Evolutionary conservation across 2,888 invertebrate genomes (phyloP).

Genomic region (Tenthredo notha): DNA sequence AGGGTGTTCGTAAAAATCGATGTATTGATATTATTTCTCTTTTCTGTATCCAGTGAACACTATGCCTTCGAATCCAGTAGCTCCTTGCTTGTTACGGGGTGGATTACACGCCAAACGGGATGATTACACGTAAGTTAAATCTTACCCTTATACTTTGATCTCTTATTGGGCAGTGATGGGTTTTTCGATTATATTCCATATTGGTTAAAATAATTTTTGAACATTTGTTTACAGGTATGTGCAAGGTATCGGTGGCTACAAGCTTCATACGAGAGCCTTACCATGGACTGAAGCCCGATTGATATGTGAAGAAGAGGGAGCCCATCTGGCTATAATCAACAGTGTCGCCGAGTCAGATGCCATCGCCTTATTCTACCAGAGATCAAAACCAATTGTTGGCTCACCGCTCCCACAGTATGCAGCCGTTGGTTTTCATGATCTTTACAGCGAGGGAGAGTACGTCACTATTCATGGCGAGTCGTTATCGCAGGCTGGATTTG

Average conservation of each 20-base stretch:
- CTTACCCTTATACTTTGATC: not conserved
- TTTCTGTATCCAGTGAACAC: no score
- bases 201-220: not conserved
- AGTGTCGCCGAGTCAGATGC: slow-evolving; percentile 71
- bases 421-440: slow-evolving; percentile 17
- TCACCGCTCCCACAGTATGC: not conserved
- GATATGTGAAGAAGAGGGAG: slow-evolving; percentile 74
- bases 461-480: slow-evolving; percentile 30
- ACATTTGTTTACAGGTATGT: slow-evolving; percentile 19
- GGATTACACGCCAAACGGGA: not conserved
- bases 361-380: slow-evolving; percentile 54
- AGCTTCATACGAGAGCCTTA: slow-evolving; percentile 74
- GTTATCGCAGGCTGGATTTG: slow-evolving; percentile 11
- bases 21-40: no score
- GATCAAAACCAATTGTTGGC: not conserved
- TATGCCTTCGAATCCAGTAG: no score
- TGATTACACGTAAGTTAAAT: slow-evolving; percentile 7
- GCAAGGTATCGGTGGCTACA: slow-evolving; percentile 65
- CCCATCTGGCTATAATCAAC: slow-evolving; percentile 75
- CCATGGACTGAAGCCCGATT: slow-evolving; percentile 76
- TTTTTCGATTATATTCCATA: not conserved
- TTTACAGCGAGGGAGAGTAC: not conserved
- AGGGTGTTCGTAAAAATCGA: no score
- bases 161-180: not conserved
- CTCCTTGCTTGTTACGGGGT: not conserved